Evolutionary conservation across 1,140 invertebrate species (phyloP), one percentile per base, ranked within the genome.

Genomic region (Drosophila sp.): DNA sequence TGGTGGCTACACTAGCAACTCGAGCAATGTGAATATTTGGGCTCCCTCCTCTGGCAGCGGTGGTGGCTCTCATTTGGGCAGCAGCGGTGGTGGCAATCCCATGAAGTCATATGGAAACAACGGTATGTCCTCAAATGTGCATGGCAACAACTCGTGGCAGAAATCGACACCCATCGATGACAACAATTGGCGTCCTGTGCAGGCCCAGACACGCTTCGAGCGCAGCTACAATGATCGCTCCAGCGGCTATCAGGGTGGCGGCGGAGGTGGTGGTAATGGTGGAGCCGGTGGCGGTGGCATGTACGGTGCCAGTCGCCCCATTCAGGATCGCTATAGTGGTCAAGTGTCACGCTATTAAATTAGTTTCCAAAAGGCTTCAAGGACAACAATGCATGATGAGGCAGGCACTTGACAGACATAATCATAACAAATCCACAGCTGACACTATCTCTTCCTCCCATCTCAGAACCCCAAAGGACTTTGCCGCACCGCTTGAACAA

Each of bases 161-260:
- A 91, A 91, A 38, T 86, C 90, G 0, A 35, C 76, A 0, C 41
- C 75, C 27, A 67, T 89, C 4, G 87, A 92, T 10, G 91, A 92
- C 41, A 84, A 80, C 62, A 70, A 65, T 62, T 91, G 91, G 89
- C 87, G 91, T 5, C 76, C 76, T 4, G 66, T 91, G 55, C 75
- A 76, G 35, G 60, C 79, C 6, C 89, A 90, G 55, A 82, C 85
- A 23, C 90, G 91, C 10, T 92, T 91, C 33, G 91, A 92, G 70
- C 87, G 91, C 32, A 81, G 78, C 8, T 92, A 91, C 55, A 92
- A 91, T 68, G 91, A 92, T 65, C 89, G 91, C 10, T 83, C 87
- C 1, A 75, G 81, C 41, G 86, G 90, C 44, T 89, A 89, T 50
- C 82, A 91, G 41, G 80, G 82, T 47, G 76, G 79, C 38, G 77